Percentiles rank a stretch among this genome's conserved stretches.
Conservation (phyloP, 2,113 vertebrate genomes). For the Hypanus sabinus region DNA sequence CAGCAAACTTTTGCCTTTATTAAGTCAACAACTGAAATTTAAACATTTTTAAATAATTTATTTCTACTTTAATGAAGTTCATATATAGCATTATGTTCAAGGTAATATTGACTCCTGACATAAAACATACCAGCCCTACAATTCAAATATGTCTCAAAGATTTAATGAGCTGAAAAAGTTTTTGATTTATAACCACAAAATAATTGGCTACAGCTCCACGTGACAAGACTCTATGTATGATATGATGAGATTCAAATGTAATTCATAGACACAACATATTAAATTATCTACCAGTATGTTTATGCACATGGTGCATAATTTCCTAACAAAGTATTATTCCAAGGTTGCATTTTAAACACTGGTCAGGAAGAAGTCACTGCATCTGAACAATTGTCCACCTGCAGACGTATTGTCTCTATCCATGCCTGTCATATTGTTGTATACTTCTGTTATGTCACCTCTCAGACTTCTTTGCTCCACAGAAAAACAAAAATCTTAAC, state of each 20-base stretch:
- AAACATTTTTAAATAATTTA: constrained; percentile 29
- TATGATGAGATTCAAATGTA: neutral
- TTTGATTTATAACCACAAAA: neutral
- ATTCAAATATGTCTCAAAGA: neutral
- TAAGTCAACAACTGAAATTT: neutral
- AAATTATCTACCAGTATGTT: neutral
- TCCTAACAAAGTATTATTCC: neutral
- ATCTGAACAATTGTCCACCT: neutral
- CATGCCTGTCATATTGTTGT: too few relatives aligned
- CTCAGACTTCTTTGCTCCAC: too few relatives aligned
- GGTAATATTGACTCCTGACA: neutral
- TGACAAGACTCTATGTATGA: neutral
- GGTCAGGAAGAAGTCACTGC: too few relatives aligned
- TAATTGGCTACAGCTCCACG: neutral
- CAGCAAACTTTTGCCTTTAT: neutral
- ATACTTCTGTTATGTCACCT: too few relatives aligned
- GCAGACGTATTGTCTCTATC: neutral
- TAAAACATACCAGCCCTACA: neutral
- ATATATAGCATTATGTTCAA: neutral
- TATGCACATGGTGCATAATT: neutral
- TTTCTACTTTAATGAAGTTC: neutral
- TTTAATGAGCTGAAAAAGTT: neutral
- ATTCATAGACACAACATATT: neutral
- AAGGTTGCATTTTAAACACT: neutral
- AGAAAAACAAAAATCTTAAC: too few relatives aligned